Percentiles rank a stretch among this genome's conserved stretches.
Evolutionary conservation across 2,797 vertebrate species (phyloP).

Genomic region (Lindbergichthys nudifrons): DNA sequence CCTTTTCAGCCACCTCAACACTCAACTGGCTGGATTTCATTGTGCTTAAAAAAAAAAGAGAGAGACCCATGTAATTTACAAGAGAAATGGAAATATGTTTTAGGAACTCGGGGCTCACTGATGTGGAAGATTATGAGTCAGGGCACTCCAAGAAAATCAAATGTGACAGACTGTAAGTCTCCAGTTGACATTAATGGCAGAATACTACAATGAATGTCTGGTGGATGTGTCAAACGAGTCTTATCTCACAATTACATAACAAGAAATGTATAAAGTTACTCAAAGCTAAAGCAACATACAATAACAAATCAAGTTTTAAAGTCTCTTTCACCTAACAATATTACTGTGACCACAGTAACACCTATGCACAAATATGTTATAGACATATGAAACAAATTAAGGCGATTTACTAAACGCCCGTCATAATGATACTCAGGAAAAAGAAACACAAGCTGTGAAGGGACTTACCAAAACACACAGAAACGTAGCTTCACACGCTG

Average conservation of each 20-base stretch:
- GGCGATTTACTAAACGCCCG: background rate
- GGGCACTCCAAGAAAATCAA: slow-evolving; percentile 13
- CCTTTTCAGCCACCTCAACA: slow-evolving; percentile 2
- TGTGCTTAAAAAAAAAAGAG: slow-evolving; percentile 11
- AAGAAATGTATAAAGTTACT: background rate
- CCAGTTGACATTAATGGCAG: slow-evolving; percentile 8
- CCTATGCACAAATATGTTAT: background rate
- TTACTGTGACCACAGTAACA: slow-evolving; percentile 1
- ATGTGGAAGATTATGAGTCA: slow-evolving; percentile 32
- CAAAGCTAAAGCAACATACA: background rate
- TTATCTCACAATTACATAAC: background rate
- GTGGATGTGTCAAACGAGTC: background rate
- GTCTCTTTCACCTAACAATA: background rate
- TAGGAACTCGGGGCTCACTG: slow-evolving; percentile 1
- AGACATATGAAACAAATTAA: background rate
- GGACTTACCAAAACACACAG: slow-evolving; percentile 57
- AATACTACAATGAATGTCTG: slow-evolving; percentile 13
- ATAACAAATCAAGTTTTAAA: background rate
- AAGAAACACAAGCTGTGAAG: slow-evolving; percentile 2
- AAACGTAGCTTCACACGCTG: slow-evolving; percentile 22
- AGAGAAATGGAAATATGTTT: slow-evolving; percentile 49
- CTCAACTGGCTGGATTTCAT: slow-evolving; percentile 14
- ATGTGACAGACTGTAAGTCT: slow-evolving; percentile 23
- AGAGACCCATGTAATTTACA: slow-evolving; percentile 38
- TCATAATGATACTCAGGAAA: slow-evolving; percentile 1